These are phyloP conservation scores for Ditula angustiorana DNA, from an alignment of 2,888 invertebrate species.

Conservation along the genomic window DNA sequence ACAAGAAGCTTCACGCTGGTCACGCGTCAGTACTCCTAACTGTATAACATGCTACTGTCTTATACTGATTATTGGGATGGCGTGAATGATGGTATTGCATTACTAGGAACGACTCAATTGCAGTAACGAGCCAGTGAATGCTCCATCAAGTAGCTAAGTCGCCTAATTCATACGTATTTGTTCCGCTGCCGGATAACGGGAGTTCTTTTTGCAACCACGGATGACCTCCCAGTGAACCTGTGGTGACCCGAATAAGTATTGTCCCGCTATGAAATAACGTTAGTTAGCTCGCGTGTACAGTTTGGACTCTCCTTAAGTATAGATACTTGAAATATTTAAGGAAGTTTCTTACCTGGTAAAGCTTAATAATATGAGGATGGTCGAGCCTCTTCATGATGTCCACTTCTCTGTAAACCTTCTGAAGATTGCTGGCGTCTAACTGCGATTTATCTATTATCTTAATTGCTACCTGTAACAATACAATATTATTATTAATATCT, in stretches of 20 bases:
- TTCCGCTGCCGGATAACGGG: constrained; percentile 56
- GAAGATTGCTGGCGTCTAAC: constrained; percentile 95
- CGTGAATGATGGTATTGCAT: constrained; percentile 21
- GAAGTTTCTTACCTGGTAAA: constrained; percentile 92
- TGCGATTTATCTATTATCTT: constrained; percentile 98
- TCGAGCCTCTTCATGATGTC: constrained; percentile 98
- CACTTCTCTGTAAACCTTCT: constrained; percentile 98
- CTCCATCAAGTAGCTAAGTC: constrained; percentile 51
- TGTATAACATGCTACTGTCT: constrained; percentile 28
- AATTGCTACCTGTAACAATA: constrained; percentile 94
- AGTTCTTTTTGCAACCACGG: constrained; percentile 51
- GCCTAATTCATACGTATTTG: constrained; percentile 57
- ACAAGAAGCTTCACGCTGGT: constrained; percentile 30
- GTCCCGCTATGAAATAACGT: constrained; percentile 33
- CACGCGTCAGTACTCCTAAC: constrained; percentile 33
- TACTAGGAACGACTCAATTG: constrained; percentile 32
- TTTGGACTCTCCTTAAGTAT: constrained; percentile 17
- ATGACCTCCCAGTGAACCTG: constrained; percentile 51
- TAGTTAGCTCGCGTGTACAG: background rate
- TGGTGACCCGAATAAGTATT: constrained; percentile 32
- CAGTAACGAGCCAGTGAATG: constrained; percentile 35
- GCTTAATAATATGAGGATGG: constrained; percentile 98
- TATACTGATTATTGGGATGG: constrained; percentile 1
- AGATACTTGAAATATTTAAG: background rate
- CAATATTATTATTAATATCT: constrained; percentile 39